Percentiles rank a stretch among this genome's conserved stretches.
Evolutionary conservation across 2,888 invertebrate genomes (phyloP).

Genomic region (Ceratothoa steindachneri): DNA sequence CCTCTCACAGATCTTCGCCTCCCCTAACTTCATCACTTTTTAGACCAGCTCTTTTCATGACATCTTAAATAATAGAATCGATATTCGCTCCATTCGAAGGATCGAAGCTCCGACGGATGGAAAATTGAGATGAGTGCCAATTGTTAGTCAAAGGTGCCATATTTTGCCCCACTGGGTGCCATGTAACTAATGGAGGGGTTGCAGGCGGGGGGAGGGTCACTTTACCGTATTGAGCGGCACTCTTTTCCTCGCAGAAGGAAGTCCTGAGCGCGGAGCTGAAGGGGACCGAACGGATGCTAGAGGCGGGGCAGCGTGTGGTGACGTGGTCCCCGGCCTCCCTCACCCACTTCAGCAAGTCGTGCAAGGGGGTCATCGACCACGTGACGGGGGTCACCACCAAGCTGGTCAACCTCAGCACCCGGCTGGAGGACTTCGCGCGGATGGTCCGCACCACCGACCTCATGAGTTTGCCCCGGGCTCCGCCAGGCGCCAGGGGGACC

Average conservation of each 20-base stretch:
- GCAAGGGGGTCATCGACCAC: conserved; percentile 35
- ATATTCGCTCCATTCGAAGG: too few relatives aligned
- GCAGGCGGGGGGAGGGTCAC: too few relatives aligned
- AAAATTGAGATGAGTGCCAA: too few relatives aligned
- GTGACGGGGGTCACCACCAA: conserved; percentile 29
- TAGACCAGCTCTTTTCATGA: too few relatives aligned
- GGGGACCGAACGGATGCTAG: conserved; percentile 35
- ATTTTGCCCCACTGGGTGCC: too few relatives aligned
- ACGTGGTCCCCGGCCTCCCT: conserved; percentile 45
- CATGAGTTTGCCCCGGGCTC: conserved; percentile 11
- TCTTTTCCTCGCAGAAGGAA: conserved; percentile 21
- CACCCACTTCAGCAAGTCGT: conserved; percentile 36
- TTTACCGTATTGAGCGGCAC: too few relatives aligned
- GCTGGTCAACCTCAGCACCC: conserved; percentile 30
- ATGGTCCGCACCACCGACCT: conserved; percentile 22
- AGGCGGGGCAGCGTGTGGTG: conserved; percentile 37
- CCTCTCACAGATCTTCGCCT: too few relatives aligned
- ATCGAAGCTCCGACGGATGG: too few relatives aligned
- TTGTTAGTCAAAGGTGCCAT: too few relatives aligned
- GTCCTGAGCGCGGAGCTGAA: conserved; percentile 30
- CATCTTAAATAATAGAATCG: too few relatives aligned
- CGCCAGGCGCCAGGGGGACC: neutral
- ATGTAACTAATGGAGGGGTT: too few relatives aligned
- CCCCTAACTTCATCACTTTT: too few relatives aligned
- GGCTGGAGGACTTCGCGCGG: conserved; percentile 25